phyloP scores from a whole-genome alignment of 2,888 invertebrate species.

The Bruchidius siliquastri region DNA sequence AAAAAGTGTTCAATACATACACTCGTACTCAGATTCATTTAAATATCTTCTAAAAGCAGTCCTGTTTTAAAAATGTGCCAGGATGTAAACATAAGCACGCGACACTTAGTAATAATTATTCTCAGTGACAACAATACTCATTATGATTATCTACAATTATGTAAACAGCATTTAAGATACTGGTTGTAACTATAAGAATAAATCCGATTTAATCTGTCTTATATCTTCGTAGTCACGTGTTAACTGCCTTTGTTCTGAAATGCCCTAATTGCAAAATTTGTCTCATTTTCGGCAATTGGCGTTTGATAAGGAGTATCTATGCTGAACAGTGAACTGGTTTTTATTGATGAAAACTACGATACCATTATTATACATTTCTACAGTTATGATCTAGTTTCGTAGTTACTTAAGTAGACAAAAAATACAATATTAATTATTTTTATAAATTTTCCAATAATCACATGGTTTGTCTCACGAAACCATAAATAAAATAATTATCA shows the following conservation, averaged over 20 bases:
- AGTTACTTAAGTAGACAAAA: no score
- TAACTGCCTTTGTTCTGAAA: background rate
- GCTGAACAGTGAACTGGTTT: background rate
- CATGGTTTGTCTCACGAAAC: no score
- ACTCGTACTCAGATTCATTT: background rate
- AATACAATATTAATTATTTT: no score
- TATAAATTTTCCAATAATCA: no score
- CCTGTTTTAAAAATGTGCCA: background rate
- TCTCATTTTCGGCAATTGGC: background rate
- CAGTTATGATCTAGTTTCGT: background rate
- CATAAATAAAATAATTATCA: no score
- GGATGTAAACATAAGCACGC: background rate
- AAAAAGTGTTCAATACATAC: no score
- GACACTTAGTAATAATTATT: background rate
- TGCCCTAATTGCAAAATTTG: background rate
- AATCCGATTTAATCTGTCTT: background rate
- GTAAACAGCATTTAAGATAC: background rate
- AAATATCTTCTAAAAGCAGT: background rate
- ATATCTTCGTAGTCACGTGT: background rate
- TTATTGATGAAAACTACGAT: background rate
- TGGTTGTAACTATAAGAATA: background rate
- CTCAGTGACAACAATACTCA: background rate
- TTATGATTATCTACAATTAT: background rate
- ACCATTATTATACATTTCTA: background rate
- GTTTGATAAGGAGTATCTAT: background rate